Evolutionary conservation across 2,113 vertebrate genomes (phyloP), one percentile per base, ranked within the genome.

Genomic region (Otocyon megalotis): DNA sequence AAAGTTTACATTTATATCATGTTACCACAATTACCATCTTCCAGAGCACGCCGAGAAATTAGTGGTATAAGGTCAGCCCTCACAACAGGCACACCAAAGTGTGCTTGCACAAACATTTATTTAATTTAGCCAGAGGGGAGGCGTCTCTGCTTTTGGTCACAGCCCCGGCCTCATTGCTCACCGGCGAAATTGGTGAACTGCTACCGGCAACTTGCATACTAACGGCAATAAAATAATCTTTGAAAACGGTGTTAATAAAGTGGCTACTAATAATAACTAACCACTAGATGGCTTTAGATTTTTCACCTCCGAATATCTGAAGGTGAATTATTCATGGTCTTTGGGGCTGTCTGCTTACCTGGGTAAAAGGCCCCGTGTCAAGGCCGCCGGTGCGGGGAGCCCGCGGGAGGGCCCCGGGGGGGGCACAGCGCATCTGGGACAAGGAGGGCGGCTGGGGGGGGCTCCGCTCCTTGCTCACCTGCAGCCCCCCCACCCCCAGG

Each of bases 1-100:
- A 96, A 98, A 98, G 98, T 97, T 98, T 98, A 98, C 95, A 77
- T 98, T 98, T 97, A 86, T 97, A 98, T 98, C 98, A 96, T 90
- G 94, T 97, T 94, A 97, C 98, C 97, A 97, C 98, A 96, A 97
- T 97, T 96, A 98, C 93, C 94, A 91, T 98, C 98, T 98, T 97
- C 90, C 93, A 67, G 86, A 71, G 74, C 48, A n/a, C 54, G 13
- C 62, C 67, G 80, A 98, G 98, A 98, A 90, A 94, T 69, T 53
- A 92, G 93, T 35, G 8, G 15, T 48, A 35, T 80, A 90, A 97
- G 96, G 96, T 95, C 89, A 91, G 48, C 56, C 90, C 93, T 97
- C 1, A 7, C 95, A 95, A 93, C 91, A 74, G 80, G 88, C 76
- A 60, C 76, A 26, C 62, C 0, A 12, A 26, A 69, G 86, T 60